Percentiles rank a stretch among this genome's conserved stretches.
These are phyloP conservation scores for Lepus europaeus DNA, from an alignment of 2,113 vertebrate genomes.

Conservation along the genomic window DNA sequence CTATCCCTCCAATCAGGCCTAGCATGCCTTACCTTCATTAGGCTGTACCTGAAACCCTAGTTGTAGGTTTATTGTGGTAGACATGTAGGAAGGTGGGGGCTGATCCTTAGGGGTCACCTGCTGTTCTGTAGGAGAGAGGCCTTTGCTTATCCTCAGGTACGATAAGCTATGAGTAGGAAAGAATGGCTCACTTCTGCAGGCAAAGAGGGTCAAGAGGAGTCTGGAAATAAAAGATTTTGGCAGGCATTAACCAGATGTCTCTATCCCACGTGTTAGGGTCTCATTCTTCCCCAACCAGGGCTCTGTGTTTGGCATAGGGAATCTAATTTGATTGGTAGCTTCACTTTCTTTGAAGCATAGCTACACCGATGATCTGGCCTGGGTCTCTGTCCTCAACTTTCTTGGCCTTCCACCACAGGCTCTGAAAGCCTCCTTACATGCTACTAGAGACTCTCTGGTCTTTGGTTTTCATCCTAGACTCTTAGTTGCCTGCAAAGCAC, in stretches of 20 bases:
- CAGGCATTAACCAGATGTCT: neutral
- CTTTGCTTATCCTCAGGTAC: neutral
- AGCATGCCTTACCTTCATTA: neutral
- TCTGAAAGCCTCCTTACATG: neutral
- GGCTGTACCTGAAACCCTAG: neutral
- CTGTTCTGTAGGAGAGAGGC: neutral
- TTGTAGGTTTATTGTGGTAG: neutral
- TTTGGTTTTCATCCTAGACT: neutral
- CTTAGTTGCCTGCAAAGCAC: neutral
- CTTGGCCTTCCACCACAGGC: neutral
- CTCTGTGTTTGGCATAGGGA: neutral
- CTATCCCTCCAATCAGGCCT: neutral
- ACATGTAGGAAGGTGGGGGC: neutral
- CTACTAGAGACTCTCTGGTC: neutral
- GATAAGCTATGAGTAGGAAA: neutral
- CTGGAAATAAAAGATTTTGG: conserved; percentile 1
- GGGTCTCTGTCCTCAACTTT: neutral
- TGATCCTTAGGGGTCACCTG: neutral
- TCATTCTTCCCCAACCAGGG: neutral
- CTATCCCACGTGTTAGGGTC: neutral
- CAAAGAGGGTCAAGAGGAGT: neutral
- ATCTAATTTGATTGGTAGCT: neutral
- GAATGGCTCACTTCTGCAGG: neutral
- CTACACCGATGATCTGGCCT: neutral
- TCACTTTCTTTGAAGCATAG: neutral